A percentile compares a stretch with the other conserved stretches of the same genome.
These are phyloP conservation scores for Lacanobia wlatinum DNA, from an alignment of 2,888 invertebrate genomes.

Conservation along the genomic window DNA sequence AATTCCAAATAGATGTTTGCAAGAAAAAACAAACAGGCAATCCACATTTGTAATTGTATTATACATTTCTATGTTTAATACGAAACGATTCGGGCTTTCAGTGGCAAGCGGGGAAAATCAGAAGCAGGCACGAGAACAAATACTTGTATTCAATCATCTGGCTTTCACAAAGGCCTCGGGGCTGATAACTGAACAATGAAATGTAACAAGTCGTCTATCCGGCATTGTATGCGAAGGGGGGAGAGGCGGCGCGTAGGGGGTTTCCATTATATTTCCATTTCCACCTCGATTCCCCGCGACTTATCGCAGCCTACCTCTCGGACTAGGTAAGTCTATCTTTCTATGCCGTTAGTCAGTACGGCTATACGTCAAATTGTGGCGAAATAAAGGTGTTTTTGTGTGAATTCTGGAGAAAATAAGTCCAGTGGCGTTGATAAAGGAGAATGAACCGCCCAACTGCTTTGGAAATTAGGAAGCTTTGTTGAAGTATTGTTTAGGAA, in stretches of 20 bases:
- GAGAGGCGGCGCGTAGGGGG: constrained; percentile 71
- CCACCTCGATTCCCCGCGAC: constrained; percentile 89
- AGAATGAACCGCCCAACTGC: constrained; percentile 9
- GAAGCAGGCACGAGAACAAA: constrained; percentile 89
- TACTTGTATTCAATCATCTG: constrained; percentile 90
- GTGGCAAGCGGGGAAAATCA: constrained; percentile 87
- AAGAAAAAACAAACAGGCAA: constrained; percentile 69
- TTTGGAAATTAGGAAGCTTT: constrained; percentile 24
- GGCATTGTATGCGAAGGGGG: constrained; percentile 85
- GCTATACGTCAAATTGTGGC: constrained; percentile 79
- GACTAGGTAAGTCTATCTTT: constrained; percentile 90
- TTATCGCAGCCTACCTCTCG: constrained; percentile 89
- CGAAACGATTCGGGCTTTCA: constrained; percentile 84
- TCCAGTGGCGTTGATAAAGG: constrained; percentile 46
- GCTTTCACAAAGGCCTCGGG: constrained; percentile 88
- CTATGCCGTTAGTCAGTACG: constrained; percentile 87
- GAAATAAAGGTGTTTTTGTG: constrained; percentile 74
- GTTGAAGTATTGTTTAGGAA: not conserved
- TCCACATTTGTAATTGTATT: constrained; percentile 80
- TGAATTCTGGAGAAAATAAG: constrained; percentile 62
- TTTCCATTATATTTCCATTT: constrained; percentile 91
- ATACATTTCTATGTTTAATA: constrained; percentile 78
- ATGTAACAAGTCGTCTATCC: constrained; percentile 91
- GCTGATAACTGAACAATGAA: constrained; percentile 91
- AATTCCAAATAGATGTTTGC: constrained; percentile 33